A percentile compares a stretch with the other conserved stretches of the same genome.
phyloP scores from a whole-genome alignment of 2,113 vertebrate genomes.

The Sisor rabdophorus region DNA sequence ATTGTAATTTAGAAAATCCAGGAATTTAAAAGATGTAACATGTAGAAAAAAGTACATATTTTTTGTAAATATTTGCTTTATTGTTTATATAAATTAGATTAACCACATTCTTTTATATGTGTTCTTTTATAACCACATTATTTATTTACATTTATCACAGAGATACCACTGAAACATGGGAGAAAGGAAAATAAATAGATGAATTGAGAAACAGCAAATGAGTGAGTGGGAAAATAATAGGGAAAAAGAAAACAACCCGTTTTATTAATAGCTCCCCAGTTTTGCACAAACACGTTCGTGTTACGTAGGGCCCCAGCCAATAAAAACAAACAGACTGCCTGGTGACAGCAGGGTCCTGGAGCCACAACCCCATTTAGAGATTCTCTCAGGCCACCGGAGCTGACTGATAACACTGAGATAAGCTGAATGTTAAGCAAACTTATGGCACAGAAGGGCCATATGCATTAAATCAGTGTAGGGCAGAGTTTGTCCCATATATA shows the following conservation, averaged over 20 bases:
- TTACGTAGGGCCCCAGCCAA: slow-evolving; percentile 39
- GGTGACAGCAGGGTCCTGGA: slow-evolving; percentile 31
- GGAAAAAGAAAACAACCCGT: slow-evolving; percentile 45
- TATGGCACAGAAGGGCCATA: not conserved
- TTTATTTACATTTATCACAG: not conserved
- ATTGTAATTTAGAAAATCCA: no score
- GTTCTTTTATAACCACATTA: no score
- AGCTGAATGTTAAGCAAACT: slow-evolving; percentile 61
- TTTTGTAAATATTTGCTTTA: not conserved
- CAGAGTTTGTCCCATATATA: no score
- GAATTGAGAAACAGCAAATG: not conserved
- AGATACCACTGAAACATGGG: slow-evolving; percentile 1
- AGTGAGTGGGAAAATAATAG: slow-evolving; percentile 14
- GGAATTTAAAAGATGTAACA: not conserved
- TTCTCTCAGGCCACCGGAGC: slow-evolving; percentile 56
- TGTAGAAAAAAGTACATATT: not conserved
- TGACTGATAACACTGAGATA: slow-evolving; percentile 66
- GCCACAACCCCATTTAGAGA: slow-evolving; percentile 52
- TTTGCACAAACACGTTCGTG: slow-evolving; percentile 51
- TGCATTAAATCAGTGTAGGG: no score
- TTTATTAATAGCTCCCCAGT: slow-evolving; percentile 61
- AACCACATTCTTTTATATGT: no score
- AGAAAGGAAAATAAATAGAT: slow-evolving; percentile 20
- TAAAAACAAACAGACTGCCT: slow-evolving; percentile 37
- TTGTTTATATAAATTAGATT: not conserved